Conservation (phyloP, 2,113 vertebrate species). For the Riparia riparia region DNA sequence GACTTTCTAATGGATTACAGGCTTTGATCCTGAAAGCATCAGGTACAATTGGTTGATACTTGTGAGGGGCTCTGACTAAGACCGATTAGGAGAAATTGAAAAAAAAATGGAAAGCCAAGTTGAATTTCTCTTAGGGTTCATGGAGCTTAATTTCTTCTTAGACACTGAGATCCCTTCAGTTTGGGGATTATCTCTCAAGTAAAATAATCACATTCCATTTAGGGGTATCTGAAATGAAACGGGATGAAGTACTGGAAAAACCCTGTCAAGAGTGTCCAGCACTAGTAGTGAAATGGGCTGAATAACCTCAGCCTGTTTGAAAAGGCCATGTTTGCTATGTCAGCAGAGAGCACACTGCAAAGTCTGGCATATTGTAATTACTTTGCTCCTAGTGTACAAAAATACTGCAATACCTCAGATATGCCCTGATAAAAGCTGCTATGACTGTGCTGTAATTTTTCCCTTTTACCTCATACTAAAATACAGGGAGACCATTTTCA, state of each 20-base stretch:
- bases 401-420: neutral
- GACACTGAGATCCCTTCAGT: neutral
- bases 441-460: neutral
- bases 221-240: neutral
- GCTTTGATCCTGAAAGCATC: neutral
- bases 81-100: slow-evolving; percentile 36
- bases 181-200: neutral
- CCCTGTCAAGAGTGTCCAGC: neutral
- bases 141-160: neutral
- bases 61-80: neutral
- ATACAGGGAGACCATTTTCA: neutral
- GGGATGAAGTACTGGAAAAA: neutral
- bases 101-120: neutral
- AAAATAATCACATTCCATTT: slow-evolving; percentile 16
- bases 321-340: slow-evolving; percentile 8
- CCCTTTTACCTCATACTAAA: neutral
- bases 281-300: neutral
- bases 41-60: neutral
- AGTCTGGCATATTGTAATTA: neutral
- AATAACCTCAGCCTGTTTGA: slow-evolving; percentile 6
- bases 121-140: neutral
- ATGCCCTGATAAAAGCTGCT: neutral
- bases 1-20: slow-evolving; percentile 26
- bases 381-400: neutral
- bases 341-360: neutral